Percentiles rank a stretch among this genome's conserved stretches.
Conservation (phyloP, 2,888 invertebrate species). For the Acrocyrtus sp. region DNA sequence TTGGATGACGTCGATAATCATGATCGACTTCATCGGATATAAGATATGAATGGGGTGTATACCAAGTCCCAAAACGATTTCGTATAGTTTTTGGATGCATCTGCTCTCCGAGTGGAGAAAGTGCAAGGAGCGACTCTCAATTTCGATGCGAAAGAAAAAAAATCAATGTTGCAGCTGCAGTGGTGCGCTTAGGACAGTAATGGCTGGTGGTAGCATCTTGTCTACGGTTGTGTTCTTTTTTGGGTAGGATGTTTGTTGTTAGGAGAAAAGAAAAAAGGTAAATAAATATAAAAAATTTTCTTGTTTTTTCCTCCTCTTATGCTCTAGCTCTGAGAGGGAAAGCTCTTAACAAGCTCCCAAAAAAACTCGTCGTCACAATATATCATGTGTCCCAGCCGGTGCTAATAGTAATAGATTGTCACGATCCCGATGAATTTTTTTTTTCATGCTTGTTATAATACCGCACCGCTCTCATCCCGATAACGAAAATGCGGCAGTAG, state of each 20-base stretch:
- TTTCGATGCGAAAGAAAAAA: not conserved
- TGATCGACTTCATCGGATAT: not conserved
- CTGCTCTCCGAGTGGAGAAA: slow-evolving; percentile 6
- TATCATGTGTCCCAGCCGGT: slow-evolving; percentile 45
- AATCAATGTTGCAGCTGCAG: slow-evolving; percentile 39
- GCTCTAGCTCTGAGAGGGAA: too few species aligned
- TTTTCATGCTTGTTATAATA: too few species aligned
- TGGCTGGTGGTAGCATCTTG: slow-evolving; percentile 10
- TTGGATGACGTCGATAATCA: slow-evolving; percentile 1
- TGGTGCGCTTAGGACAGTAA: not conserved
- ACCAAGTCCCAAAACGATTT: too few species aligned
- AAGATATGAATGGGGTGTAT: too few species aligned
- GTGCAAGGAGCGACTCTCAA: not conserved
- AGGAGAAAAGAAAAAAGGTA: slow-evolving; percentile 25
- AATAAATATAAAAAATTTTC: slow-evolving; percentile 28
- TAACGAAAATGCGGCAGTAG: too few species aligned
- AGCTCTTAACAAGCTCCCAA: slow-evolving; percentile 38
- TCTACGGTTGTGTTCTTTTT: slow-evolving; percentile 5
- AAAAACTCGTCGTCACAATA: slow-evolving; percentile 44
- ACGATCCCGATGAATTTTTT: too few species aligned
- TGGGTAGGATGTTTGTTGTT: not conserved
- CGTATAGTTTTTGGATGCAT: slow-evolving; percentile 13
- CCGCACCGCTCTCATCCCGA: too few species aligned
- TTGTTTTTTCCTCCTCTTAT: not conserved
- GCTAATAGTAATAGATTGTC: slow-evolving; percentile 41